Conservation (phyloP, 2,113 vertebrate genomes). For the chimpanzee (Pan troglodytes) region NHGRI_mPanTro3-v2.1_pri NC_072404.2:95672001-95672500, state of each 20-base stretch:
- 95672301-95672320: neutral
- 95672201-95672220: neutral
- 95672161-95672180: no score
- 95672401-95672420: neutral
- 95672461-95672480: neutral
- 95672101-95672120: neutral
- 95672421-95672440: neutral
- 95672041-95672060: neutral
- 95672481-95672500: neutral
- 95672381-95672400: no score
- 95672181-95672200: neutral
- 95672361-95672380: neutral
- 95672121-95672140: neutral
- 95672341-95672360: neutral
- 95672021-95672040: neutral
- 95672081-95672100: neutral
- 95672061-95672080: neutral
- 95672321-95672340: neutral
- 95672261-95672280: neutral
- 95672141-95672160: no score
- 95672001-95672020: neutral
- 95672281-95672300: neutral
- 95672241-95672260: neutral
- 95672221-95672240: neutral
- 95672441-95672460: neutral